phyloP scores from a whole-genome alignment of 2,113 vertebrate genomes.

The Platycercus adscitus region DNA sequence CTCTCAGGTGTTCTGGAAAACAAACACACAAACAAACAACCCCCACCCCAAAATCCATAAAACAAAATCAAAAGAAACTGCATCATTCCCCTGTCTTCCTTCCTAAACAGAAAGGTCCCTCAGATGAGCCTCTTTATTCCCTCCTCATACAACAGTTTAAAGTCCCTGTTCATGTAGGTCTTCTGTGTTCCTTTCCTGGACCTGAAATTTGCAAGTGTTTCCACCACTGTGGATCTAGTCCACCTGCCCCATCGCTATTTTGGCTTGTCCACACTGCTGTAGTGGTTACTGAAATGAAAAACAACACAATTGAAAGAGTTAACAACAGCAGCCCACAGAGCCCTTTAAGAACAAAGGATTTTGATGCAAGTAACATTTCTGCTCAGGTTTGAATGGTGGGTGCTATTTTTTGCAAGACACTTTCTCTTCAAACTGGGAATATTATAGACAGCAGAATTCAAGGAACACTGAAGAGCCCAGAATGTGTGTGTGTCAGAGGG shows the following conservation, averaged over 20 bases:
- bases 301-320: conserved; percentile 64
- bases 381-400: not conserved
- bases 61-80: not conserved
- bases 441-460: not conserved
- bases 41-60: conserved; percentile 30
- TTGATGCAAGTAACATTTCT: conserved; percentile 38
- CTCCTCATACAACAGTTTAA: conserved; percentile 31
- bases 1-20: conserved; percentile 47
- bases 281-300: conserved; percentile 69
- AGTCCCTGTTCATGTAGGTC: conserved; percentile 60
- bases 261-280: conserved; percentile 65
- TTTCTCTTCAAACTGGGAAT: not conserved
- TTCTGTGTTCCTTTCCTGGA: conserved; percentile 66
- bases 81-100: conserved; percentile 31
- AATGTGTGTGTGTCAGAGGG: not conserved
- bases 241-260: conserved; percentile 67
- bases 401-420: not conserved
- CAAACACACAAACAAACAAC: conserved; percentile 40
- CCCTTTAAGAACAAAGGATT: conserved; percentile 35
- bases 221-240: conserved; percentile 66
- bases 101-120: conserved; percentile 24
- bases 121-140: conserved; percentile 18
- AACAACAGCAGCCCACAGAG: conserved; percentile 39
- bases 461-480: not conserved
- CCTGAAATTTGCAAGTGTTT: conserved; percentile 62